Base-by-base conservation (phyloP, 2,888 invertebrate species). In the Merodon equestris region DNA sequence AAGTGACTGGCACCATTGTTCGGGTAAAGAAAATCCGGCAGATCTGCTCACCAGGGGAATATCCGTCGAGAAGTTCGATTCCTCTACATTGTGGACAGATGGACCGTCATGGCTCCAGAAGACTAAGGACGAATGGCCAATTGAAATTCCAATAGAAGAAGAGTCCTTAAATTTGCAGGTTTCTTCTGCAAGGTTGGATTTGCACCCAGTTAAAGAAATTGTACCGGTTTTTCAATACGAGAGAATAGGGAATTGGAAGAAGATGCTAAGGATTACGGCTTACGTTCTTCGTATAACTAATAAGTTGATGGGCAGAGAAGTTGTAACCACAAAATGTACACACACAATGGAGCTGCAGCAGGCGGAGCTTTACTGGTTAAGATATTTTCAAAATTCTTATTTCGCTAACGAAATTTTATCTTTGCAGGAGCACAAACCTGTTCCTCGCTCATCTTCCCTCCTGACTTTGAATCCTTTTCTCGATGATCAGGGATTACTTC, bases 231-330 rank as follows among this genome's bases (percentile, higher is more conserved):
- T 72, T 19, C 1, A 14, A 2, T 40, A 53, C 18, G 34, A 1
- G 38, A n/a, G 54, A n/a, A 51, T 66, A n/a, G 42, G 51, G 51
- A 53, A 63, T 14, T 72, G 64, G 57, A 48, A 15, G n/a, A 17
- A 40, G 14, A 47, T 66, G 66, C 14, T 66, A 19, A 44, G 64
- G 14, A 14, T 18, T 9, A 58, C 66, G 14, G 66, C 58, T 13
- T 54, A 17, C 13, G 9, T 58, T 13, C 4, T 53, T 12, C 66
- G 54, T 1, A 48, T 54, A 17, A 45, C 14, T 9, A 38, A 50
- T 1, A 14, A 15, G 38, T 63, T 34, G 36, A 48, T 14, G 17
- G 42, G 13, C 10, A 17, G 40, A 17, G 4, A 1, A 2, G 42
- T 10, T 14, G 42, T 56, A 36, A 2, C 10, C 7, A 34, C 56